These are phyloP conservation scores for Aurelia coerulea DNA, from an alignment of 30 jellyfish, hydroid and myxozoan species.

Conservation along the genomic window DNA sequence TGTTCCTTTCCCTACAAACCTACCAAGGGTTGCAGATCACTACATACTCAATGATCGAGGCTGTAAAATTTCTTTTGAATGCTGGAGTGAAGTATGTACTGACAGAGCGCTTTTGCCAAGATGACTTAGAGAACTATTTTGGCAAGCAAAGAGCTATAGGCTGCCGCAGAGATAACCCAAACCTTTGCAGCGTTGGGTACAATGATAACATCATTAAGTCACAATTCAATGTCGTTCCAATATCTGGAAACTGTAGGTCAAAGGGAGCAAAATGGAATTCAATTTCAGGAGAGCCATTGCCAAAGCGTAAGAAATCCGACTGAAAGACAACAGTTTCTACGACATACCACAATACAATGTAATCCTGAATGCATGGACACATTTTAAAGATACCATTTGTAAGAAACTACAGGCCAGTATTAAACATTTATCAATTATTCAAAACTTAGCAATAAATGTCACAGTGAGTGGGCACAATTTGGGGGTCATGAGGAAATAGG, in stretches of 20 bases:
- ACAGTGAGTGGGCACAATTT: too few relatives aligned
- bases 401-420: too few relatives aligned
- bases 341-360: too few relatives aligned
- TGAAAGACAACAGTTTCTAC: neutral
- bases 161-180: slow-evolving; percentile 36
- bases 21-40: slow-evolving; percentile 25
- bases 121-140: slow-evolving; percentile 43
- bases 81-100: slow-evolving; percentile 34
- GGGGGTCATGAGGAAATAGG: too few relatives aligned
- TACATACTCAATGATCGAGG: slow-evolving; percentile 36
- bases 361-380: too few relatives aligned
- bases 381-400: too few relatives aligned
- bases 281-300: slow-evolving; percentile 2
- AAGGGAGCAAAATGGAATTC: slow-evolving; percentile 5
- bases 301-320: neutral
- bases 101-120: slow-evolving; percentile 51
- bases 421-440: too few relatives aligned
- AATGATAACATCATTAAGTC: slow-evolving; percentile 29
- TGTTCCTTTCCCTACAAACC: slow-evolving; percentile 43
- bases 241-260: slow-evolving; percentile 10
- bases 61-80: neutral
- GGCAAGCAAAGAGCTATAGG: slow-evolving; percentile 58
- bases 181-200: slow-evolving; percentile 24
- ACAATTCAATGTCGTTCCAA: slow-evolving; percentile 25
- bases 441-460: too few relatives aligned